Evolutionary conservation across 2,888 invertebrate genomes (phyloP).

Genomic region (Drosophila rellima): DNA sequence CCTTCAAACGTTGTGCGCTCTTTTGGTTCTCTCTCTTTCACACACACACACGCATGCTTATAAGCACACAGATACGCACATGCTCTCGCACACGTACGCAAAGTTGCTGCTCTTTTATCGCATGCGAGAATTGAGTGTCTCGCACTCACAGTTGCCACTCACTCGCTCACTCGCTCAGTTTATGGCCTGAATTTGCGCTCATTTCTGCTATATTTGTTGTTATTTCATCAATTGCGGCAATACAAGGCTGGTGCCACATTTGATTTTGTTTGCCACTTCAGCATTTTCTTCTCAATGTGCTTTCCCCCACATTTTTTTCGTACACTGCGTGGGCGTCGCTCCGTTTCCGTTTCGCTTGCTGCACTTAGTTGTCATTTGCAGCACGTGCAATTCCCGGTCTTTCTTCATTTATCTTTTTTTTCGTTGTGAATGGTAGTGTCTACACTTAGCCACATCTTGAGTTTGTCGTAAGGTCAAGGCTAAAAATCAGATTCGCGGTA

Average conservation of each 20-base stretch:
- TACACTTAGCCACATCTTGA: conserved; percentile 19
- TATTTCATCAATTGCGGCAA: conserved; percentile 45
- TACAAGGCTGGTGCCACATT: conserved; percentile 63
- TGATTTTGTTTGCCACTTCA: conserved; percentile 52
- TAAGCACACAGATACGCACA: conserved; percentile 62
- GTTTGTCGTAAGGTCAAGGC: conserved; percentile 64
- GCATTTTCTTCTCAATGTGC: conserved; percentile 26
- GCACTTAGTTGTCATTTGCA: conserved; percentile 29
- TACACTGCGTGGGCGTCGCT: conserved; percentile 58
- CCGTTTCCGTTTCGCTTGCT: conserved; percentile 16
- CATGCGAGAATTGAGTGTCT: conserved; percentile 51
- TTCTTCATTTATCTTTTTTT: background rate
- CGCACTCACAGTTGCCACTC: conserved; percentile 5
- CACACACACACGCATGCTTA: background rate
- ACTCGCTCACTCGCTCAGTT: background rate
- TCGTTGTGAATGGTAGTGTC: conserved; percentile 15
- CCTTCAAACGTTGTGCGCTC: conserved; percentile 37
- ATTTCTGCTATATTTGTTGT: background rate
- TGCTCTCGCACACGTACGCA: conserved; percentile 52
- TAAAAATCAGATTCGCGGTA: conserved; percentile 10
- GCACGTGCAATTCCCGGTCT: conserved; percentile 64
- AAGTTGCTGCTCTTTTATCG: conserved; percentile 48
- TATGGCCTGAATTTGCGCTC: conserved; percentile 22
- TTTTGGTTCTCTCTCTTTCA: conserved; percentile 13
- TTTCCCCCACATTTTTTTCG: background rate